phyloP scores from a whole-genome alignment of 2,113 vertebrate species.

The Pygoscelis antarcticus region DNA sequence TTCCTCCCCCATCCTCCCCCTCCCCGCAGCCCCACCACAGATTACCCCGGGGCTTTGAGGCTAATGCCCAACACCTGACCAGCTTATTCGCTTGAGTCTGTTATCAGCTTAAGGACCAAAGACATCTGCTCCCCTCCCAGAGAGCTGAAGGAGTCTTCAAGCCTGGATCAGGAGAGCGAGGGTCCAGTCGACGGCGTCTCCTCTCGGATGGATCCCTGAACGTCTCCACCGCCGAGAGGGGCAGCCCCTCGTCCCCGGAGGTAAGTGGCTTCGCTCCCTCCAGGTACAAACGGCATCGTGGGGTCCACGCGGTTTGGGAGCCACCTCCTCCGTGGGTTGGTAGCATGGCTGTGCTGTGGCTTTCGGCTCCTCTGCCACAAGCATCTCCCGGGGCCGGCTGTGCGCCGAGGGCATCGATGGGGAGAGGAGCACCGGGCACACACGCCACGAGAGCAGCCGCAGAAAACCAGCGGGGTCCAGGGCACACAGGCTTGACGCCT shows the following conservation, averaged over 20 bases:
- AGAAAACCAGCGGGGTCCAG: neutral
- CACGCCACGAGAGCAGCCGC: accelerated
- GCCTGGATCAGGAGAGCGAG: neutral
- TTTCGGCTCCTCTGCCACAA: neutral
- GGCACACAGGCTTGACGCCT: accelerated
- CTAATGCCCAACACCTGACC: constrained; percentile 65
- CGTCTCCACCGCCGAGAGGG: neutral
- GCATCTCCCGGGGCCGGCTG: neutral
- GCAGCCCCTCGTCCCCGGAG: neutral
- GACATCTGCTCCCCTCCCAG: constrained; percentile 32
- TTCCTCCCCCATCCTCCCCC: neutral
- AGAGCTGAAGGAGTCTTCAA: neutral
- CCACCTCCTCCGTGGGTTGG: accelerated
- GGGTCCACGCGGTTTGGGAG: accelerated
- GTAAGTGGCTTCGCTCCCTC: neutral
- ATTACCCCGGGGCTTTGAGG: neutral
- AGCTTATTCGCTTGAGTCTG: constrained; percentile 49
- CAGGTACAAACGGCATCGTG: accelerated
- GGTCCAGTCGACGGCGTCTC: neutral
- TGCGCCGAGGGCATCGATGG: accelerated
- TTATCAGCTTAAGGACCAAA: constrained; percentile 65
- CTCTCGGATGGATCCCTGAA: constrained; percentile 2
- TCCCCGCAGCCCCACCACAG: neutral
- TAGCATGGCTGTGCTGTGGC: accelerated
- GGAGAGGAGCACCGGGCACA: neutral